Percentiles rank a stretch among this genome's conserved stretches.
These are phyloP conservation scores for Microchrysa polita DNA, from an alignment of 2,888 invertebrate species.

Conservation along the genomic window DNA sequence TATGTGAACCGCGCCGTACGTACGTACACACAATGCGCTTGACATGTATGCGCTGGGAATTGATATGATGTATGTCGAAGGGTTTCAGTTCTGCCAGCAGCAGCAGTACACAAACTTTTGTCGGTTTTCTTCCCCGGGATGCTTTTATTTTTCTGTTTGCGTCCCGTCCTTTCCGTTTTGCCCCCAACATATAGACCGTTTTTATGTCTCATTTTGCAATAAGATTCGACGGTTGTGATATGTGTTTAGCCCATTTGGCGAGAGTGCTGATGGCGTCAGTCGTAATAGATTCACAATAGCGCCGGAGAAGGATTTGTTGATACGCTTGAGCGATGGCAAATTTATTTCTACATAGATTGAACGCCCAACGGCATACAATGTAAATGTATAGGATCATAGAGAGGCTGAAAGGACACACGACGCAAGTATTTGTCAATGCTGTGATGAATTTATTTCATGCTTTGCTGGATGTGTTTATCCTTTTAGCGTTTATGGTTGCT, in stretches of 20 bases:
- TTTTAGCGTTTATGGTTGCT: too few species aligned
- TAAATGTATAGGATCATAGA: too few species aligned
- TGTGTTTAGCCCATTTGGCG: not conserved
- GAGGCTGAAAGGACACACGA: too few species aligned
- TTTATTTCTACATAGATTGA: too few species aligned
- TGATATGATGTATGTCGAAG: constrained; percentile 37
- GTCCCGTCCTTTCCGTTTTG: not conserved
- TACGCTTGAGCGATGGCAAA: too few species aligned
- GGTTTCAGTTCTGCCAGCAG: too few species aligned
- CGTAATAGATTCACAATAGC: constrained; percentile 30
- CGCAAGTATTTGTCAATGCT: too few species aligned
- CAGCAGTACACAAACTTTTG: too few species aligned
- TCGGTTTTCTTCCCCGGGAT: not conserved
- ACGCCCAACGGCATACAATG: too few species aligned
- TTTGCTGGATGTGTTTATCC: too few species aligned
- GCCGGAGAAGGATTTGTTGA: too few species aligned
- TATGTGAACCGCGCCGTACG: constrained; percentile 2
- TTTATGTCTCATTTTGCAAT: not conserved
- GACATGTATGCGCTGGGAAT: constrained; percentile 16
- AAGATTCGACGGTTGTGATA: not conserved
- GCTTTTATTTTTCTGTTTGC: not conserved
- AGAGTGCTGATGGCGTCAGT: constrained; percentile 19
- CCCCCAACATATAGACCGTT: constrained; percentile 18
- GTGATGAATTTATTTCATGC: not conserved
- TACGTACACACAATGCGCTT: too few species aligned